phyloP scores from a whole-genome alignment of 1,140 invertebrate species.

The Ephestia elutella region DNA sequence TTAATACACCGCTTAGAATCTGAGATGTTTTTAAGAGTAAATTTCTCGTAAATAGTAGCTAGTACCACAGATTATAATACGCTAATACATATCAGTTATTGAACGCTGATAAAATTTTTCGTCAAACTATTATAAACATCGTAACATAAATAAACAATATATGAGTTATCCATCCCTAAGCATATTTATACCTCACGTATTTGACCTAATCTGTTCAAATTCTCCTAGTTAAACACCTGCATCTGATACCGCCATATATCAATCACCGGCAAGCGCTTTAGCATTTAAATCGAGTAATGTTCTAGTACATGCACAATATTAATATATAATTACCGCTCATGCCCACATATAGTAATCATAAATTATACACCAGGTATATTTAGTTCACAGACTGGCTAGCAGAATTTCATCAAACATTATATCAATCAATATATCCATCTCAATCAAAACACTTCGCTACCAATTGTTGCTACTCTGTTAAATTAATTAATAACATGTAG shows the following conservation, averaged over 20 bases:
- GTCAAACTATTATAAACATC: neutral
- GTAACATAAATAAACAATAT: neutral
- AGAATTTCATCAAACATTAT: neutral
- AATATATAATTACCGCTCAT: conserved; percentile 9
- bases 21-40: too few species aligned
- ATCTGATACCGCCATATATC: neutral
- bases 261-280: neutral
- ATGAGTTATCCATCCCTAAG: neutral
- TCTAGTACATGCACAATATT: neutral
- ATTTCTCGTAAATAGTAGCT: too few species aligned
- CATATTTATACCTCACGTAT: neutral
- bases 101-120: too few species aligned
- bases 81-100: too few species aligned
- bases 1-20: too few species aligned
- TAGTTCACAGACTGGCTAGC: neutral
- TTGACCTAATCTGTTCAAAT: conserved; percentile 1
- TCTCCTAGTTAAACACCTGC: neutral
- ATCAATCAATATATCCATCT: neutral
- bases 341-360: neutral
- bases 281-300: conserved; percentile 8
- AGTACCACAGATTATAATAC: too few species aligned
- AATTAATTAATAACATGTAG: neutral
- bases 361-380: conserved; percentile 1
- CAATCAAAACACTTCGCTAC: neutral
- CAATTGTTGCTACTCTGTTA: neutral